Evolutionary conservation across 2,888 invertebrate species (phyloP).

Genomic region (Ryuthela nishihirai): DNA sequence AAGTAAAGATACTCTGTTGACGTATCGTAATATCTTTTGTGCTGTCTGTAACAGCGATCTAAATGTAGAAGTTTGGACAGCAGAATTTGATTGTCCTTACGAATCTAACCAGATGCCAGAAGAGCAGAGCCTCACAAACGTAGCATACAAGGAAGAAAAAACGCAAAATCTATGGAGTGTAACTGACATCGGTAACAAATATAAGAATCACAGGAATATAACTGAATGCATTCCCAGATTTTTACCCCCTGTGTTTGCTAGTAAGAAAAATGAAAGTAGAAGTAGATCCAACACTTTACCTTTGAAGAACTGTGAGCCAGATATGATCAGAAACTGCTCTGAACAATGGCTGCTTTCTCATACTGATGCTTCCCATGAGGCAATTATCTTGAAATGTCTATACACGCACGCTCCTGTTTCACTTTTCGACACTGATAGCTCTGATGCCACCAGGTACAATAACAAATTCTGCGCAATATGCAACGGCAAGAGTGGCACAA

Average conservation of each 20-base stretch:
- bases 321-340: neutral
- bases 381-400: neutral
- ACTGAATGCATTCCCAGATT: too few species aligned
- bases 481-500: neutral
- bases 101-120: too few species aligned
- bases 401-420: constrained; percentile 2
- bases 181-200: too few species aligned
- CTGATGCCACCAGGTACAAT: constrained; percentile 5
- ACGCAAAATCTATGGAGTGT: too few species aligned
- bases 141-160: too few species aligned
- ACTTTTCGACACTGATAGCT: neutral
- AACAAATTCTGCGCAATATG: constrained; percentile 16
- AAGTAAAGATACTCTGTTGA: neutral
- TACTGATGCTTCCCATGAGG: neutral
- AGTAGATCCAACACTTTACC: too few species aligned
- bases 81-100: neutral
- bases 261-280: too few species aligned
- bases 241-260: too few species aligned
- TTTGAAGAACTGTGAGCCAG: too few species aligned
- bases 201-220: too few species aligned
- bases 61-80: constrained; percentile 9
- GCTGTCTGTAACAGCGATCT: constrained; percentile 44
- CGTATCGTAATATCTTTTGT: constrained; percentile 44
- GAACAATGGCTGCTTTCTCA: neutral
- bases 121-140: too few species aligned